A percentile compares a stretch with the other conserved stretches of the same genome.
Evolutionary conservation across 2,797 vertebrate species (phyloP).

Genomic region (Ammospiza maritima): DNA sequence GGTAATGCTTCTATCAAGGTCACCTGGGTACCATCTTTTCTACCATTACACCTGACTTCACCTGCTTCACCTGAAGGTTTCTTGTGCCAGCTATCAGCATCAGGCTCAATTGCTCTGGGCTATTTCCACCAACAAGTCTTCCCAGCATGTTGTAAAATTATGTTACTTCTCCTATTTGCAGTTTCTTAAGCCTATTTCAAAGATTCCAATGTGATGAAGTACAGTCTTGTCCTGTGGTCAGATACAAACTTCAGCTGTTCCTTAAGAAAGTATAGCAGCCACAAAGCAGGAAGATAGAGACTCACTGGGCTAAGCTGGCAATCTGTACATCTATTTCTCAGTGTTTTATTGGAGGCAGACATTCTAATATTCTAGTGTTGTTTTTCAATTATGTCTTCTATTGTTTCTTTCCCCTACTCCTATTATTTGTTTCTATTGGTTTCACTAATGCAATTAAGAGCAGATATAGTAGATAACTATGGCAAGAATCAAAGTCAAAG

Average conservation of each 20-base stretch:
- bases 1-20: neutral
- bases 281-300: neutral
- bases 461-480: neutral
- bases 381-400: neutral
- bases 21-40: neutral
- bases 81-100: rapidly evolving
- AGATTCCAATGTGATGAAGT: neutral
- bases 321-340: neutral
- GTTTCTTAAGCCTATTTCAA: neutral
- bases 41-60: neutral
- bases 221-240: neutral
- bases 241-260: neutral
- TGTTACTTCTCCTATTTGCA: neutral
- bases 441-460: neutral
- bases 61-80: neutral
- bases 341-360: neutral
- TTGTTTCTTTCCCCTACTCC: rapidly evolving
- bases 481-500: neutral
- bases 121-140: neutral
- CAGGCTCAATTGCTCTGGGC: neutral
- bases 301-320: neutral
- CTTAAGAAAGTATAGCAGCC: neutral
- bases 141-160: neutral
- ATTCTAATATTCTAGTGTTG: neutral
- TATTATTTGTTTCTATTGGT: neutral